phyloP scores from a whole-genome alignment of 2,797 vertebrate species.

The Eidolon dupreanum region DNA sequence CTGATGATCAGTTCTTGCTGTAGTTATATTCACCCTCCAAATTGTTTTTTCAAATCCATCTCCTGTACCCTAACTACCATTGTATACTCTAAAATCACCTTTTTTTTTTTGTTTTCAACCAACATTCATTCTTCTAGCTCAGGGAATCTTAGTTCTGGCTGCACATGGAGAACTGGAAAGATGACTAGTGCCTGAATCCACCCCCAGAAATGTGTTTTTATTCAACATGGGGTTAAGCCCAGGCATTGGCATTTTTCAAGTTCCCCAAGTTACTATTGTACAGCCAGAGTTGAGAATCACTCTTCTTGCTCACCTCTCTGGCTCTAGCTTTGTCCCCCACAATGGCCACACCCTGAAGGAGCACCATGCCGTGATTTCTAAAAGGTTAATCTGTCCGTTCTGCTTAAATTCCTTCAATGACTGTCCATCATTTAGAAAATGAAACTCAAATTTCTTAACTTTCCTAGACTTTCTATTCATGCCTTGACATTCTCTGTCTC shows the following conservation, averaged over 20 bases:
- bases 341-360: background rate
- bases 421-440: background rate
- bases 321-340: background rate
- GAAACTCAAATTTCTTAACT: background rate
- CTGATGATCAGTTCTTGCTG: background rate
- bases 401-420: background rate
- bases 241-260: background rate
- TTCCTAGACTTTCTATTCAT: background rate
- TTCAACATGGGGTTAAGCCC: background rate
- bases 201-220: background rate
- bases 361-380: background rate
- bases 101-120: background rate
- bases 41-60: background rate
- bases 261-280: background rate
- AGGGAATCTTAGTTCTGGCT: background rate
- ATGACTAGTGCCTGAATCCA: background rate
- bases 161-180: background rate
- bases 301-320: background rate
- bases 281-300: background rate
- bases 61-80: background rate
- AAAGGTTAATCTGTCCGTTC: background rate
- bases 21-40: background rate
- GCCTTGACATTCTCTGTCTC: background rate
- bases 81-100: background rate
- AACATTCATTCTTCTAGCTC: background rate